These are phyloP conservation scores for Anaspis maculata DNA, from an alignment of 2,888 invertebrate species.

Conservation along the genomic window DNA sequence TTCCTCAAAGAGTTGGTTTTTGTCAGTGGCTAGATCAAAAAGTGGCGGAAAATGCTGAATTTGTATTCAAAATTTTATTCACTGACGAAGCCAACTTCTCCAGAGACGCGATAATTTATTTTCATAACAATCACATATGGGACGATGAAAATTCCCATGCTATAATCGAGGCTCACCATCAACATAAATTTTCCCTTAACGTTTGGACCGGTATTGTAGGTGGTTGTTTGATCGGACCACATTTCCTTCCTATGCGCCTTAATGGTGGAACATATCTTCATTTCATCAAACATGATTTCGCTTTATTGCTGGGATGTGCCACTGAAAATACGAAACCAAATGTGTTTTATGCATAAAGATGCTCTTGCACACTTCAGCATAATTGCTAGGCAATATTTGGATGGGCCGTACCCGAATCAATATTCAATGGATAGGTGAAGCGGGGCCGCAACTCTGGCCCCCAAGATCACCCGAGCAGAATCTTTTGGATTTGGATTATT, in stretches of 20 bases:
- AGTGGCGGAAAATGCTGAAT: background rate
- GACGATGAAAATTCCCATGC: background rate
- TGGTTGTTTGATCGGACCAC: conserved; percentile 10
- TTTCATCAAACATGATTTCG: conserved; percentile 5
- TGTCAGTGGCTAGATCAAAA: background rate
- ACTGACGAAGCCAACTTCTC: conserved; percentile 6
- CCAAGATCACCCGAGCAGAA: conserved; percentile 20
- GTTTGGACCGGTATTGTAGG: conserved; percentile 1
- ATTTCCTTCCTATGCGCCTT: conserved; percentile 10
- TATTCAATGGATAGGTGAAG: conserved; percentile 22
- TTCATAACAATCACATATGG: conserved; percentile 6
- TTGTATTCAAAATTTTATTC: conserved; percentile 8
- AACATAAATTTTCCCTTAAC: background rate
- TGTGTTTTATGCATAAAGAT: conserved; percentile 30
- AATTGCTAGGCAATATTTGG: conserved; percentile 16
- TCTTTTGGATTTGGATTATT: conserved; percentile 17
- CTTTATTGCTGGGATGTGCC: conserved; percentile 6
- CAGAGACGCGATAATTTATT: conserved; percentile 3
- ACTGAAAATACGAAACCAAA: conserved; percentile 12
- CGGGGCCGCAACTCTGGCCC: conserved; percentile 20
- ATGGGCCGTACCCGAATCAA: conserved; percentile 14
- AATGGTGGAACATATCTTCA: conserved; percentile 6
- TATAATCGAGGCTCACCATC: background rate
- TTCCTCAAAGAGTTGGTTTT: background rate
- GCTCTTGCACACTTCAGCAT: conserved; percentile 18